Base-by-base conservation (phyloP, 1,140 invertebrate genomes). In the Rhopalosiphum padi region DNA sequence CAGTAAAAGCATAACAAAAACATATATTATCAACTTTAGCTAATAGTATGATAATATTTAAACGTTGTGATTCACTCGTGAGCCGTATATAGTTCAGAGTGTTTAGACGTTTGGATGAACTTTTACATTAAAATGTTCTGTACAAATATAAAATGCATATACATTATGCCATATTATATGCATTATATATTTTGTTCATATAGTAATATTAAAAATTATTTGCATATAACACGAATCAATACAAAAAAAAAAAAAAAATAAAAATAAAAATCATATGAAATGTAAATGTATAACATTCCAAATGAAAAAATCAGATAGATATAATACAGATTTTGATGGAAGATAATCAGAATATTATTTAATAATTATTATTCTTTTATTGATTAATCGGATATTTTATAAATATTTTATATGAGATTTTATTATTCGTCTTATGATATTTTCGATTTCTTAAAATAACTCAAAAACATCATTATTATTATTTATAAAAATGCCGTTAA, bases 241-340 rank as follows among this genome's bases (percentile, higher is more conserved):
- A 68, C n/a, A 15, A 55, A n/a, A 15, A 55, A 68, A 30, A n/a
- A 9, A 3, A 68, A 37, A 37, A 37, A 37, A 37, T 2, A 37
- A 37, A 37, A 68, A 68, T 77, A 68, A 1, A 68, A 68, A 68
- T 77, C 18, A 77, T 15, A 30, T 4, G 18, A 77, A 77, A 77
- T n/a, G 41, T 41, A 77, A 77, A 77, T n/a, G 41, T 41, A 15
- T 21, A n/a, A 1, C 18, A 77, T 18, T 77, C n/a, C 11, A n/a
- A n/a, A n/a, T 15, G 0, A 0, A n/a, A 68, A 68, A 68, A 4
- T n/a, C 0, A 0, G 60, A 11, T n/a, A 6, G 0, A n/a, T 77
- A n/a, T 77, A 77, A 18, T 77, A 18, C 1, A n/a, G 1, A 77
- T 4, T n/a, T n/a, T 77, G 4, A 18, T 77, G 60, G n/a, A 18